phyloP scores from a whole-genome alignment of 2,797 vertebrate species.

The Lagodon rhomboides region DNA sequence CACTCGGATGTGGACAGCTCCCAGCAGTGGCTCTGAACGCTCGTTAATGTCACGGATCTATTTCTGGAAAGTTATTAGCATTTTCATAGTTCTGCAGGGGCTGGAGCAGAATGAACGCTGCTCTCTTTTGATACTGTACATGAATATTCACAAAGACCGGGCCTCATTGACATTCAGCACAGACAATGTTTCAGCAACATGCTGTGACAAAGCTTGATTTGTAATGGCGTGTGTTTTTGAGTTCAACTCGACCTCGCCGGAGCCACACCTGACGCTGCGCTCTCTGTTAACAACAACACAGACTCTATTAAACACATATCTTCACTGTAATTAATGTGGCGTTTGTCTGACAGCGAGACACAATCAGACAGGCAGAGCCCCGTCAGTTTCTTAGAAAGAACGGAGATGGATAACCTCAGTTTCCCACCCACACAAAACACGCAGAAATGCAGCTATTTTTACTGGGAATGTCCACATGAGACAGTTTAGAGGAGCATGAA shows the following conservation, averaged over 20 bases:
- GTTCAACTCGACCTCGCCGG: background rate
- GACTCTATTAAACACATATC: constrained; percentile 22
- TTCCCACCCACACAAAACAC: constrained; percentile 24
- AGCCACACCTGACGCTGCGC: background rate
- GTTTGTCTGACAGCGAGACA: constrained; percentile 47
- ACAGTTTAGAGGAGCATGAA: background rate
- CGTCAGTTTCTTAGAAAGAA: constrained; percentile 17
- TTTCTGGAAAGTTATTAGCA: constrained; percentile 73
- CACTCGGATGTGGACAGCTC: constrained; percentile 62
- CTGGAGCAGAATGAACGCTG: constrained; percentile 44
- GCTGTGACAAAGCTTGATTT: constrained; percentile 60
- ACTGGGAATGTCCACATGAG: constrained; percentile 8
- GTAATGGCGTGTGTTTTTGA: constrained; percentile 28
- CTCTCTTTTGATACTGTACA: constrained; percentile 70
- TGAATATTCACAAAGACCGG: constrained; percentile 74
- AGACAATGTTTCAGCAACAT: constrained; percentile 50
- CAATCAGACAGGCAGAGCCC: constrained; percentile 27
- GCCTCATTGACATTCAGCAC: constrained; percentile 65
- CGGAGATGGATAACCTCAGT: constrained; percentile 43
- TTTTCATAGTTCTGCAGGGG: constrained; percentile 66
- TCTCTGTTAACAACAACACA: constrained; percentile 10
- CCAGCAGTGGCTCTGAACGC: constrained; percentile 58
- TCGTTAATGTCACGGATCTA: constrained; percentile 76
- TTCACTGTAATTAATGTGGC: constrained; percentile 39
- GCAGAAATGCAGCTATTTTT: constrained; percentile 5